Conservation (phyloP, 1,140 invertebrate species). For the Calosoma granatense region DNA sequence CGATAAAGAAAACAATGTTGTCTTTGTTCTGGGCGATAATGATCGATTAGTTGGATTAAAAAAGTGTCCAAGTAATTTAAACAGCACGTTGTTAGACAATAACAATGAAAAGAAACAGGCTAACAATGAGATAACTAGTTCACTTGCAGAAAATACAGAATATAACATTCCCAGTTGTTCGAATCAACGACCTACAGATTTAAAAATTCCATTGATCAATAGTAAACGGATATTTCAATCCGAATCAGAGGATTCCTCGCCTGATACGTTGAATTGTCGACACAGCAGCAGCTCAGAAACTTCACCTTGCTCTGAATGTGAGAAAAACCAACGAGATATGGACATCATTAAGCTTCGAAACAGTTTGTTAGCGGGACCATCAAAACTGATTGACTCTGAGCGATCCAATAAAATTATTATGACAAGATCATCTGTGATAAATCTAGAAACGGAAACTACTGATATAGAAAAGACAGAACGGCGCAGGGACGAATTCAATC, state of each 20-base stretch:
- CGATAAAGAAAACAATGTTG: constrained; percentile 45
- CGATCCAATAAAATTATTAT: neutral
- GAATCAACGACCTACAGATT: neutral
- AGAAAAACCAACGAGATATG: neutral
- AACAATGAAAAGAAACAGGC: neutral
- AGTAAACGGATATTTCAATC: neutral
- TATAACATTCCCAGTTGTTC: constrained; percentile 4
- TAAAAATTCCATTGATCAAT: neutral
- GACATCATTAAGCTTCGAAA: too few species aligned
- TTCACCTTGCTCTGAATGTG: constrained; percentile 1
- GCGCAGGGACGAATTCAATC: constrained; percentile 3
- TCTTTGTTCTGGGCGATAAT: constrained; percentile 69
- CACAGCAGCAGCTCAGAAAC: constrained; percentile 1
- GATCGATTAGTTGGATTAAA: constrained; percentile 50
- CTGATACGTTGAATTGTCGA: neutral
- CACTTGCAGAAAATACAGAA: neutral
- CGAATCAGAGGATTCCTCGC: neutral
- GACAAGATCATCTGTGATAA: neutral
- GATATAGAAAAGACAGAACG: neutral
- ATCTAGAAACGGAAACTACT: neutral
- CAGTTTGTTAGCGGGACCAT: neutral
- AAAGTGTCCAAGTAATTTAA: constrained; percentile 24
- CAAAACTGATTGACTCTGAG: neutral
- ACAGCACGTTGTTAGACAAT: too few species aligned
- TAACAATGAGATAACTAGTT: neutral